Conservation (phyloP, 2,888 invertebrate genomes). For the Selenia dentaria region DNA sequence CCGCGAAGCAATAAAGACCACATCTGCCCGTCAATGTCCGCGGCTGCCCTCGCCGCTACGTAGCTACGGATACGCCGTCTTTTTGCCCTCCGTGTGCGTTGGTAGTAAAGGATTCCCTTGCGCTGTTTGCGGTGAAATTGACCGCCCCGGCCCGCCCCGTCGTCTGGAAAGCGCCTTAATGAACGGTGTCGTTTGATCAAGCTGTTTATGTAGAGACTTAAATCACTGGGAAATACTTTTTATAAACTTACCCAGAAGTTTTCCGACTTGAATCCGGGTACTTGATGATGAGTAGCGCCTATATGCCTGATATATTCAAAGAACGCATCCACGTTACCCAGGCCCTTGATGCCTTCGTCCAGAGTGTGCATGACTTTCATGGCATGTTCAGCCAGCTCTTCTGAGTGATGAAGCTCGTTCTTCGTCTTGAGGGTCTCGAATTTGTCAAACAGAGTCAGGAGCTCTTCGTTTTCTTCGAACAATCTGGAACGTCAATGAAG, state of each 20-base stretch:
- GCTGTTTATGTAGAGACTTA: no score
- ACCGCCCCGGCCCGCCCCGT: no score
- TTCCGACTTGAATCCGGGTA: conserved; percentile 92
- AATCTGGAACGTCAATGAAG: conserved; percentile 82
- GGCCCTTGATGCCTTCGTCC: conserved; percentile 93
- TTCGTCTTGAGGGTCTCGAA: conserved; percentile 90
- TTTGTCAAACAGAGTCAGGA: conserved; percentile 90
- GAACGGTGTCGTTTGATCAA: no score
- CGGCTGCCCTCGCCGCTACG: no score
- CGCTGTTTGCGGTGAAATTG: no score
- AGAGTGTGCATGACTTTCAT: conserved; percentile 94
- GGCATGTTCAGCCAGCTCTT: conserved; percentile 94
- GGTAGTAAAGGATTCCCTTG: no score
- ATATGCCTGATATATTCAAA: conserved; percentile 91
- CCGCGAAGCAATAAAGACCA: no score
- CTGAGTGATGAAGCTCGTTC: conserved; percentile 90
- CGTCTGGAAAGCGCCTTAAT: no score
- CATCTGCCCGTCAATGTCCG: no score
- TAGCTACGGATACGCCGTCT: no score
- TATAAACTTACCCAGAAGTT: conserved; percentile 95
- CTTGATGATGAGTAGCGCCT: conserved; percentile 92
- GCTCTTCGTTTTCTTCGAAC: conserved; percentile 93
- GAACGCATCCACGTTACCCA: conserved; percentile 93
- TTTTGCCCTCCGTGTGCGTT: no score
- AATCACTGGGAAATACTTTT: no score